These are phyloP conservation scores for Augochlora pura DNA, from an alignment of 1,140 invertebrate species.

Conservation along the genomic window DNA sequence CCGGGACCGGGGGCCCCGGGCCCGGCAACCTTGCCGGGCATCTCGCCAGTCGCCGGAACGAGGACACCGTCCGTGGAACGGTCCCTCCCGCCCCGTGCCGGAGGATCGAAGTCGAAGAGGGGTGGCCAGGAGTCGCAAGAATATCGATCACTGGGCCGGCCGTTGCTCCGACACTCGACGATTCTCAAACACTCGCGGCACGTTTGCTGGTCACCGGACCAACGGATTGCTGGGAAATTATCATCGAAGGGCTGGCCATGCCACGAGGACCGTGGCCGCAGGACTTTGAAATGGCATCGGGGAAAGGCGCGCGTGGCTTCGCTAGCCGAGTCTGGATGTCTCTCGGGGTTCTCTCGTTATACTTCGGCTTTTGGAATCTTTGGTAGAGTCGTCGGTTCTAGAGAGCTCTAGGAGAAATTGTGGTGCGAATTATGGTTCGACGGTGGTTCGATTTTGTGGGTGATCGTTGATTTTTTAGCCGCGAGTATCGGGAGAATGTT, in stretches of 20 bases:
- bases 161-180: constrained; percentile 51
- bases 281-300: background rate
- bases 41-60: constrained; percentile 26
- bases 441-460: too few relatives aligned
- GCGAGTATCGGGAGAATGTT: too few relatives aligned
- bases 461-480: too few relatives aligned
- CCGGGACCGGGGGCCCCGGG: background rate
- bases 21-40: background rate
- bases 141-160: constrained; percentile 54
- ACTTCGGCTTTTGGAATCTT: too few relatives aligned
- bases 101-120: constrained; percentile 15
- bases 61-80: background rate
- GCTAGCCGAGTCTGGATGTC: too few relatives aligned
- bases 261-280: constrained; percentile 30
- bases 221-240: constrained; percentile 51
- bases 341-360: too few relatives aligned
- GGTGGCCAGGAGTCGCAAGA: constrained; percentile 33
- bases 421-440: too few relatives aligned
- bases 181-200: constrained; percentile 61
- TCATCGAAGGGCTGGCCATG: constrained; percentile 48
- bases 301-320: background rate
- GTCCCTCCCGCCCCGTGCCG: background rate
- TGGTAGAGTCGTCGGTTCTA: too few relatives aligned
- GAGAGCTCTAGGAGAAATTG: too few relatives aligned
- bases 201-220: constrained; percentile 55